Base-by-base conservation (phyloP, 2,888 invertebrate species). In the Portevinia maculata region DNA sequence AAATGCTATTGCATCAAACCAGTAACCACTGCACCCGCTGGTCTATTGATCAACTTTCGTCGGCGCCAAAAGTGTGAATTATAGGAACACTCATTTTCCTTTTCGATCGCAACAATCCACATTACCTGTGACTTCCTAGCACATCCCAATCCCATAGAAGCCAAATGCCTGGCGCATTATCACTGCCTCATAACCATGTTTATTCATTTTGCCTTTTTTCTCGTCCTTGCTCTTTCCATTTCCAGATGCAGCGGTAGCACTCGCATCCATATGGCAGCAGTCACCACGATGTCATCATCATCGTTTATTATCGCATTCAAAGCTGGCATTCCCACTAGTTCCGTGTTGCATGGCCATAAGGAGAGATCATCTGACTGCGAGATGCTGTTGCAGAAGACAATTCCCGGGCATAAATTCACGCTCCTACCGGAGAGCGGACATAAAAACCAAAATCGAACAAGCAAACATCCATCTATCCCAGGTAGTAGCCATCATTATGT, bases 401-500 rank as follows among this genome's bases (percentile, higher is more conserved):
- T 78, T 83, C 78, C 55, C 65, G 67, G 71, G 71, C 83, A 83
- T 78, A 83, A 83, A 83, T 83, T 83, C 83, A 83, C 78, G 83
- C 83, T 78, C 65, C 48, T 57, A 13, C 50, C 44, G 32, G 46
- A 9, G 11, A 39, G 46, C 32, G 41, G 24, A 21, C 55, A 62
- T 11, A 70, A 57, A 69, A 39, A 62, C 9, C 0, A 37, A 53
- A 34, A 21, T 17, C 48, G 8, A 65, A 73, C 73, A 73, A 65
- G 50, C 64, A 39, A 79, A 74, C 79, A 79, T 64, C 81, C 71
- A 71, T 83, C 81, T 59, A 60, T 60, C 75, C 28, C 60, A 46
- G 50, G 57, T 67, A 50, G 50, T 52, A 57, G 75, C 83, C 84
- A 84, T 84, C 78, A 84, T 85, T 84, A 85, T 85, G 86, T 85